phyloP scores from a whole-genome alignment of 2,113 vertebrate genomes.

The Sinocyclocheilus rhinocerous region DNA sequence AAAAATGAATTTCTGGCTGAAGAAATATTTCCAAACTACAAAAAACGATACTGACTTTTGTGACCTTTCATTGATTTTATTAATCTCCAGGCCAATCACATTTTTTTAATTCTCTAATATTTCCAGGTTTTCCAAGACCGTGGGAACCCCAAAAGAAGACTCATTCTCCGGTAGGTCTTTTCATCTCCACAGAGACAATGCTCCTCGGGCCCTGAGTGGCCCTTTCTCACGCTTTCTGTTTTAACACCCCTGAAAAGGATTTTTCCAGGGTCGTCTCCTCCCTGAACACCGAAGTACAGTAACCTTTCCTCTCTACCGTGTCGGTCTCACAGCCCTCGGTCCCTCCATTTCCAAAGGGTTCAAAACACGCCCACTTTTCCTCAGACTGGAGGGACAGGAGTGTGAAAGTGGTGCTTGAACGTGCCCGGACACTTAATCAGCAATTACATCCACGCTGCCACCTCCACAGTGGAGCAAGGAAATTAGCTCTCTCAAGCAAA shows the following conservation, averaged over 20 bases:
- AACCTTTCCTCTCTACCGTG: slow-evolving; percentile 39
- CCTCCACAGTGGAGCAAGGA: slow-evolving; percentile 44
- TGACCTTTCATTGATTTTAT: not conserved
- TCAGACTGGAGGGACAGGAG: slow-evolving; percentile 52
- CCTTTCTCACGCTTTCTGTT: slow-evolving; percentile 73
- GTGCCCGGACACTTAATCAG: slow-evolving; percentile 69
- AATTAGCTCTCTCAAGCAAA: slow-evolving; percentile 50
- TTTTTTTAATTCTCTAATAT: slow-evolving; percentile 53
- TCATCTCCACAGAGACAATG: slow-evolving; percentile 74
- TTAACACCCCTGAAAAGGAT: slow-evolving; percentile 54
- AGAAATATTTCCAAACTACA: not conserved
- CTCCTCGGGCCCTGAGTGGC: slow-evolving; percentile 62
- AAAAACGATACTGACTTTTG: not conserved
- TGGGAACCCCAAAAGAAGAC: slow-evolving; percentile 21
- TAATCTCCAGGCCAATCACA: slow-evolving; percentile 28
- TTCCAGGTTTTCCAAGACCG: slow-evolving; percentile 44
- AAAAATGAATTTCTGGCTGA: not conserved
- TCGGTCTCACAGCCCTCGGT: not conserved
- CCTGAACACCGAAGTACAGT: slow-evolving; percentile 54
- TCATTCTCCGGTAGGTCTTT: slow-evolving; percentile 66
- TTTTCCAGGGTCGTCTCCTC: slow-evolving; percentile 48
- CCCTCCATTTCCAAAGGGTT: slow-evolving; percentile 40
- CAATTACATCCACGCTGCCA: slow-evolving; percentile 62
- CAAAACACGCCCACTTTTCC: slow-evolving; percentile 56
- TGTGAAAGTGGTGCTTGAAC: slow-evolving; percentile 53